Conservation (phyloP, 2,888 invertebrate species). For the Mellilla xanthometata region DNA sequence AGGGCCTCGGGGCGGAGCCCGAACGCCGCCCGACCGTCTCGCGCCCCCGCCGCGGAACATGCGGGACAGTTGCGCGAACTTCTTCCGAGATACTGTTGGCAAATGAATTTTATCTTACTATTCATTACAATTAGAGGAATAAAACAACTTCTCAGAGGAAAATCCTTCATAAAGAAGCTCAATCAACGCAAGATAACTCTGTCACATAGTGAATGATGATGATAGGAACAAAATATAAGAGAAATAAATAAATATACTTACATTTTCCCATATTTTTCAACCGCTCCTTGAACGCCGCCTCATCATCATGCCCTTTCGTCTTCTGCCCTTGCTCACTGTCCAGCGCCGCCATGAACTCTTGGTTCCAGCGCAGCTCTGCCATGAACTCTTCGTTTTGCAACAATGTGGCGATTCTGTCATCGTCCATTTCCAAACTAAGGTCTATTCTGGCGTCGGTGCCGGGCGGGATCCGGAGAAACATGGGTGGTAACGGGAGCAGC, state of each 20-base stretch:
- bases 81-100: slow-evolving; percentile 87
- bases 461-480: slow-evolving; percentile 87
- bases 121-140: too few species aligned
- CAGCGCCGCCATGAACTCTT: slow-evolving; percentile 92
- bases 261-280: slow-evolving; percentile 92
- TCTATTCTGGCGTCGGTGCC: slow-evolving; percentile 74
- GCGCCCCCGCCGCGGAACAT: slow-evolving; percentile 86
- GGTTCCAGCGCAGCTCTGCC: slow-evolving; percentile 92
- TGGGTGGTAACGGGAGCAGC: slow-evolving; percentile 89
- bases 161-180: too few species aligned
- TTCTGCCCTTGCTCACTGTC: slow-evolving; percentile 87
- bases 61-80: slow-evolving; percentile 90
- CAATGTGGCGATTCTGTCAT: slow-evolving; percentile 92
- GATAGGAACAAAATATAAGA: too few species aligned
- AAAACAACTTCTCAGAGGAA: too few species aligned
- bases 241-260: too few species aligned
- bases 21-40: slow-evolving; percentile 72
- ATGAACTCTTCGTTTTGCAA: slow-evolving; percentile 96
- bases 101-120: neutral
- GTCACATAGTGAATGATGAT: too few species aligned
- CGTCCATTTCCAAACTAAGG: slow-evolving; percentile 86
- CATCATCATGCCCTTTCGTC: slow-evolving; percentile 81
- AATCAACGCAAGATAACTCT: too few species aligned
- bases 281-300: slow-evolving; percentile 89
- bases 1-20: slow-evolving; percentile 72